phyloP scores from a whole-genome alignment of 92 coral and sea anemone genomes.

The Epizoanthus scotinus region DNA sequence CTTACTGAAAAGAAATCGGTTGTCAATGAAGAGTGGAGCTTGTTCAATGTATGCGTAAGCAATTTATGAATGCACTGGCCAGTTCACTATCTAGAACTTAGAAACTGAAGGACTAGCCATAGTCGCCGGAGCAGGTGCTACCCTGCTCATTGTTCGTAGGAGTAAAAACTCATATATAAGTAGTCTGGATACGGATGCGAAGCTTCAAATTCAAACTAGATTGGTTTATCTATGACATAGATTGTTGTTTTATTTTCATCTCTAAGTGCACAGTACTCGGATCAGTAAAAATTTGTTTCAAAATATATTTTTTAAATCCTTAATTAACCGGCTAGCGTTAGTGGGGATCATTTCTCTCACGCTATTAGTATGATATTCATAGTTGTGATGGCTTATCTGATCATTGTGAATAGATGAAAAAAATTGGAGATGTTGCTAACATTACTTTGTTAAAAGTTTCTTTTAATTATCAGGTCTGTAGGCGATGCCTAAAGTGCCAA shows the following conservation, averaged over 20 bases:
- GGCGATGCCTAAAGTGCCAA: background rate
- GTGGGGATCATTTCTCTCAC: background rate
- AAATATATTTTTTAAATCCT: background rate
- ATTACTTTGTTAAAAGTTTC: background rate
- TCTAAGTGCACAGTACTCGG: conserved; percentile 14
- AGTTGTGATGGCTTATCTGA: background rate
- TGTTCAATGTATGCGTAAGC: too few species aligned
- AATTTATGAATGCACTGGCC: too few species aligned
- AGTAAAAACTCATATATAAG: background rate
- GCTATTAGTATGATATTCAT: background rate
- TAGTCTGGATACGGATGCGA: background rate
- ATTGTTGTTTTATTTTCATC: background rate
- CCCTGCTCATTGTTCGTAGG: background rate
- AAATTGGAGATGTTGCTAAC: background rate
- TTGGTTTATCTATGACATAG: background rate
- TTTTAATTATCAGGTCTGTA: background rate
- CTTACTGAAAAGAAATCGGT: too few species aligned
- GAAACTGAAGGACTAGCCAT: background rate
- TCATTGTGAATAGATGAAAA: background rate
- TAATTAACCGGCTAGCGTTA: conserved; percentile 15
- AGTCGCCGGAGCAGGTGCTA: conserved; percentile 1
- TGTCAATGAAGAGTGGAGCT: too few species aligned
- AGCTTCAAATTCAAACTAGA: background rate
- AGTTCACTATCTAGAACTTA: too few species aligned
- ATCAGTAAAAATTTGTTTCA: background rate